Evolutionary conservation across 2,888 invertebrate species (phyloP).

Genomic region (Elmis aenea): DNA sequence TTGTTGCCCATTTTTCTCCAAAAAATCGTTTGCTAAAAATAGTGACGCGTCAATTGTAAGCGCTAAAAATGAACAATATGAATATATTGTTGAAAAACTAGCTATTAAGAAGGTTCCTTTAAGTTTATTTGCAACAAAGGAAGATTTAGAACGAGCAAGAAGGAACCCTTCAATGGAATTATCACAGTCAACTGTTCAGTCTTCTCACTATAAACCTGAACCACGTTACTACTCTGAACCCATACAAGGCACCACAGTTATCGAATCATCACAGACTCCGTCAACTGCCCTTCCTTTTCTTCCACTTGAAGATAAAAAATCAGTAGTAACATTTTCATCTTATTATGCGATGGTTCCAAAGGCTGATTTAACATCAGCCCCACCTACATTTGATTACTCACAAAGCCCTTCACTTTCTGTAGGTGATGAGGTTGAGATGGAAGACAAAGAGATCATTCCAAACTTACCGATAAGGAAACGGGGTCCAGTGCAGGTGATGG

Average conservation of each 20-base stretch:
- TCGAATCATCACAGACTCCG: background rate
- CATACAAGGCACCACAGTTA: no score
- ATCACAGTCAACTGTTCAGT: no score
- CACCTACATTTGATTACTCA: background rate
- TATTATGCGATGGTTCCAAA: constrained; percentile 17
- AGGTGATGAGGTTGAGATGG: background rate
- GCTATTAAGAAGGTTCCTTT: constrained; percentile 27
- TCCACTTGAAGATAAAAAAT: constrained; percentile 7
- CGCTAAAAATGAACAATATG: constrained; percentile 22
- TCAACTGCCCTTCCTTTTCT: background rate
- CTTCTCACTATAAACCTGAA: no score
- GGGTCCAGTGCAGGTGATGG: constrained; percentile 1
- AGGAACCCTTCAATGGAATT: background rate
- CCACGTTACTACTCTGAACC: background rate
- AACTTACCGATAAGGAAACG: background rate
- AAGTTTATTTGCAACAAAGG: constrained; percentile 19
- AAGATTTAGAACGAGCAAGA: background rate
- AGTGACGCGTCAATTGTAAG: constrained; percentile 8
- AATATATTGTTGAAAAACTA: constrained; percentile 30
- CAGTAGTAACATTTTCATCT: constrained; percentile 19
- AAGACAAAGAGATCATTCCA: background rate
- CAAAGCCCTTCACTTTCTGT: background rate
- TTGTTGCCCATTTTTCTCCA: constrained; percentile 14
- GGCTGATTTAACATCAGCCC: background rate
- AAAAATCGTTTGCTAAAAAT: constrained; percentile 5